A percentile compares a stretch with the other conserved stretches of the same genome.
phyloP scores from a whole-genome alignment of 2,888 invertebrate species.

The Drosophila anomalata region DNA sequence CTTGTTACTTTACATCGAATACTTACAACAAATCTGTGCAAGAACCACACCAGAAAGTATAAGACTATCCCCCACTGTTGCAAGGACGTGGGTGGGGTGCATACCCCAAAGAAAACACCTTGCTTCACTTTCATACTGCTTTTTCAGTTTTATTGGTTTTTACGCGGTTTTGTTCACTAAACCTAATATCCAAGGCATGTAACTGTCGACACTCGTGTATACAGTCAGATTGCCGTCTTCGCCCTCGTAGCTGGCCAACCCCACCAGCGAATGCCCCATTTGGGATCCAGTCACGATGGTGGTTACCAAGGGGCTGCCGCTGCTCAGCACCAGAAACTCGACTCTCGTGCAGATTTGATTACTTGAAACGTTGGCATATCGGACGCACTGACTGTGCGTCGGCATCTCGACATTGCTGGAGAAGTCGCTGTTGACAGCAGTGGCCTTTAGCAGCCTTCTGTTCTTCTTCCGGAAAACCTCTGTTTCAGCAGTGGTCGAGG shows the following conservation, averaged over 20 bases:
- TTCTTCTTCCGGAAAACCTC: not conserved
- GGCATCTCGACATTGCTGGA: not conserved
- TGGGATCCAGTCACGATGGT: not conserved
- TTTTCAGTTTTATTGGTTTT: not conserved
- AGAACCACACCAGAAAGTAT: too few relatives aligned
- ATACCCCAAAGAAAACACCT: too few relatives aligned
- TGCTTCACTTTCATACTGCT: too few relatives aligned
- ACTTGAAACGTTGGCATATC: not conserved
- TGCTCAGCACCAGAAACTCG: not conserved
- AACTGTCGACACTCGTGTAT: slow-evolving; percentile 1
- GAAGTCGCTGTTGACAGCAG: not conserved
- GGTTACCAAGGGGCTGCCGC: slow-evolving; percentile 14
- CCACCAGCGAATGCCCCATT: not conserved
- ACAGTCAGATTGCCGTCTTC: not conserved
- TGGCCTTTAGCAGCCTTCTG: not conserved
- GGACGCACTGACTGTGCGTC: not conserved
- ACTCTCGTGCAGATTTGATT: not conserved
- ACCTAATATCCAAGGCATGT: not conserved
- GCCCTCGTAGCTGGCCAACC: slow-evolving; percentile 4
- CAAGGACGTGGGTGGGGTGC: too few relatives aligned
- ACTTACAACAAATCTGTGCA: too few relatives aligned
- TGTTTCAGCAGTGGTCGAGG: not conserved
- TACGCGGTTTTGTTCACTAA: not conserved
- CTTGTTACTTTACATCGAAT: too few relatives aligned
- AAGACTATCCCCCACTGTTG: too few relatives aligned